Conservation (phyloP, 2,797 vertebrate species). For the Myotis planiceps region DNA sequence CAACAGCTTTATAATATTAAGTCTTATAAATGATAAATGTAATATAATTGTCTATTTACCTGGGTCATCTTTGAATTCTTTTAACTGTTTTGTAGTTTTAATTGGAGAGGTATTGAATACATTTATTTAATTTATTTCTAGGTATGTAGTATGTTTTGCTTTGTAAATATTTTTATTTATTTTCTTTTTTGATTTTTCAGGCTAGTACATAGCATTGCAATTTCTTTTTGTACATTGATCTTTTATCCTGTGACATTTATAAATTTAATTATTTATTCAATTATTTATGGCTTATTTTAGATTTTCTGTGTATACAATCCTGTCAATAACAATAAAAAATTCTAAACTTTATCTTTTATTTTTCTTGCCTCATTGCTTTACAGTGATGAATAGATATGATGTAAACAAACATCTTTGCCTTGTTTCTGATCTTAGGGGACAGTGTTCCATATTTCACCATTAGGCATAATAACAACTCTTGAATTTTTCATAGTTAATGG, state of each 20-base stretch:
- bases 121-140: slow-evolving; percentile 43
- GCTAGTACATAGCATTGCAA: neutral
- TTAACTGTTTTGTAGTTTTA: neutral
- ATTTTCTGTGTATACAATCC: neutral
- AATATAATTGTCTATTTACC: neutral
- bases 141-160: neutral
- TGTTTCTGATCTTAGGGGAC: neutral
- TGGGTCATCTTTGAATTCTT: neutral
- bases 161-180: slow-evolving; percentile 26
- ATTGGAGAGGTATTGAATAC: neutral
- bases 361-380: slow-evolving; percentile 1
- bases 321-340: slow-evolving; percentile 26
- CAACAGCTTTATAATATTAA: neutral
- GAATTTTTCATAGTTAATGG: neutral
- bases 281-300: slow-evolving; percentile 25
- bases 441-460: neutral
- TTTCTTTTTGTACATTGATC: slow-evolving; percentile 23
- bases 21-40: neutral
- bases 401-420: neutral
- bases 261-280: slow-evolving; percentile 43
- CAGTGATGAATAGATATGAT: neutral
- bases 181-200: neutral
- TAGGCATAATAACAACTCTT: neutral
- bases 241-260: neutral
- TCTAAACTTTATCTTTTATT: slow-evolving; percentile 33